These are phyloP conservation scores for Oncorhynchus keta DNA, from an alignment of 2,113 vertebrate genomes.

Conservation along the genomic window DNA sequence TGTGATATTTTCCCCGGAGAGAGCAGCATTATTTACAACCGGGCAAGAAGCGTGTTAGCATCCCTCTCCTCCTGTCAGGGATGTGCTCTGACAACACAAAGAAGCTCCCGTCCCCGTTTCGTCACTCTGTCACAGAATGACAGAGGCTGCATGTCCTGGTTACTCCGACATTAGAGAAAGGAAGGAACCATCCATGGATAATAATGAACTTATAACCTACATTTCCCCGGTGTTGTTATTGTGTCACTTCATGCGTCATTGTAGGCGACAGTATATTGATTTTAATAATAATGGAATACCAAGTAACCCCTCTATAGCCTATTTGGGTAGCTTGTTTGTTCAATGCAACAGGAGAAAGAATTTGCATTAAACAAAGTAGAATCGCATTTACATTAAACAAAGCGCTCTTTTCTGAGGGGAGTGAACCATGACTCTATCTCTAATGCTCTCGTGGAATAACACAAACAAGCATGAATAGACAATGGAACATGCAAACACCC, in stretches of 20 bases:
- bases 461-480: not conserved
- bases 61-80: not conserved
- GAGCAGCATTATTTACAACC: not conserved
- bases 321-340: not conserved
- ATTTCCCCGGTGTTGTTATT: not conserved
- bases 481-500: not conserved
- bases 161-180: too few species aligned
- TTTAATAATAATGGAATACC: not conserved
- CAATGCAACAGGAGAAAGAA: not conserved
- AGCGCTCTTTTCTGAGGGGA: not conserved
- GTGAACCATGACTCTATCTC: not conserved
- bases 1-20: constrained; percentile 24
- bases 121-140: not conserved
- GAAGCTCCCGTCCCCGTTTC: not conserved
- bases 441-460: not conserved
- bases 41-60: not conserved
- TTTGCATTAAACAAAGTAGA: not conserved
- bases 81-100: not conserved
- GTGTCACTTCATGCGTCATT: not conserved
- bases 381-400: not conserved
- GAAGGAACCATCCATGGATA: too few species aligned
- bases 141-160: not conserved
- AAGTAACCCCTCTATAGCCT: not conserved
- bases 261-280: not conserved
- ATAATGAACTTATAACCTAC: not conserved